phyloP scores from a whole-genome alignment of 2,888 invertebrate genomes.

The Acanthoscelides obtectus region DNA sequence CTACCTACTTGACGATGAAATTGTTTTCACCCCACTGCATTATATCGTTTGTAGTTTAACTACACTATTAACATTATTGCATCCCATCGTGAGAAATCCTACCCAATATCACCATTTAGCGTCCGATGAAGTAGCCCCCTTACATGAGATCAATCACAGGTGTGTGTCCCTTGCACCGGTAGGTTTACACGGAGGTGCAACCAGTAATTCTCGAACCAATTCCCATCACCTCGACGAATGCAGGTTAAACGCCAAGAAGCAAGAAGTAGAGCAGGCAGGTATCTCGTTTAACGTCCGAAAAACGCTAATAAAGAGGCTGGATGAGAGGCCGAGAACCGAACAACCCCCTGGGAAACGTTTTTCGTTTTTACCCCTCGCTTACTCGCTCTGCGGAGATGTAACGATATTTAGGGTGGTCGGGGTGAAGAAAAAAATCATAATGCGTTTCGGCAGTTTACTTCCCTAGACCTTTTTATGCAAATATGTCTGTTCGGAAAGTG shows the following conservation, averaged over 20 bases:
- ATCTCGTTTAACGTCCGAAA: background rate
- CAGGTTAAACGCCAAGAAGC: background rate
- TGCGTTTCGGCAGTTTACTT: background rate
- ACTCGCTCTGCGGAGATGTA: background rate
- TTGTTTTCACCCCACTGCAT: no score
- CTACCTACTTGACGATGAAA: no score
- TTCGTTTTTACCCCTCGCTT: background rate
- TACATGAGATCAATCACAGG: background rate
- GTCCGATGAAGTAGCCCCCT: background rate
- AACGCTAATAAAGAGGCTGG: background rate
- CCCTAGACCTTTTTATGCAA: background rate
- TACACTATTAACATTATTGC: no score
- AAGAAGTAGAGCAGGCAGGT: background rate
- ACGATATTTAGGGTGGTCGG: background rate
- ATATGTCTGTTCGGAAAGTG: background rate
- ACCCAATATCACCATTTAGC: background rate
- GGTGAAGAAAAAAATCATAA: background rate
- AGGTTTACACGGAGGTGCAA: background rate
- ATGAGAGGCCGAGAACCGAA: background rate
- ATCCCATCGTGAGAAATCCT: background rate
- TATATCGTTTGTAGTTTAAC: no score
- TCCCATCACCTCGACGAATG: background rate
- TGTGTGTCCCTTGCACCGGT: background rate
- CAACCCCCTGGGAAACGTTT: background rate
- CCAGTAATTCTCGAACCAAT: background rate